phyloP scores from a whole-genome alignment of 2,888 invertebrate species.

The Latrodectus elegans region DNA sequence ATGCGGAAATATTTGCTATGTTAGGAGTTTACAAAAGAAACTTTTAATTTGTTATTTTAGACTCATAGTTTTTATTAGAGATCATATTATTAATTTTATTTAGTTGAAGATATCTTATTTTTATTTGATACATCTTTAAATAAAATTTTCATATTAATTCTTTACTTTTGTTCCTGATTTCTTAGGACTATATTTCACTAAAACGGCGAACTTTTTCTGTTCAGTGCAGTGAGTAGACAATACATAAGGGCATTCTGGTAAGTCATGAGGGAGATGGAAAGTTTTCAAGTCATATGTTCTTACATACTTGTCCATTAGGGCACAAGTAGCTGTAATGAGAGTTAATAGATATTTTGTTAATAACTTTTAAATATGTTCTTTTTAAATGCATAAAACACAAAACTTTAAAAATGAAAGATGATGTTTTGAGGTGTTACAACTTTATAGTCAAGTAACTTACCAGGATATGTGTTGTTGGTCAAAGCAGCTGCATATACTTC shows the following conservation, averaged over 20 bases:
- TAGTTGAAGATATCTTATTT: too few relatives aligned
- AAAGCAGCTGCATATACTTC: neutral
- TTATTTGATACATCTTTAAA: too few relatives aligned
- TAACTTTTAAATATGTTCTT: neutral
- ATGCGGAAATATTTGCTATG: neutral
- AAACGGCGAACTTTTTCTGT: conserved; percentile 53
- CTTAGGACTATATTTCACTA: conserved; percentile 9
- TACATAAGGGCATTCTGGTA: conserved; percentile 17
- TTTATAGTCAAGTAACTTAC: conserved; percentile 15
- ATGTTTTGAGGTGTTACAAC: neutral
- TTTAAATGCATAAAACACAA: neutral
- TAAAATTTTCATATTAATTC: neutral
- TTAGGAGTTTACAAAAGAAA: too few relatives aligned
- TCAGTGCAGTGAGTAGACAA: conserved; percentile 47
- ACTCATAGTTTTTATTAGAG: too few relatives aligned
- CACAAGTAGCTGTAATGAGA: conserved; percentile 43
- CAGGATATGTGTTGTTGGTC: conserved; percentile 61
- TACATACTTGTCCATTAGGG: conserved; percentile 38
- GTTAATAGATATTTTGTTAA: neutral
- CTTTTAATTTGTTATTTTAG: too few relatives aligned
- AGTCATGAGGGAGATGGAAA: conserved; percentile 1
- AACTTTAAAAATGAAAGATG: neutral
- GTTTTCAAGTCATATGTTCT: conserved; percentile 49
- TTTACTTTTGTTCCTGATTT: conserved; percentile 31
- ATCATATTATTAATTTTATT: too few relatives aligned